Conservation (phyloP, 2,888 invertebrate species). For the Trichopria drosophilae region DNA sequence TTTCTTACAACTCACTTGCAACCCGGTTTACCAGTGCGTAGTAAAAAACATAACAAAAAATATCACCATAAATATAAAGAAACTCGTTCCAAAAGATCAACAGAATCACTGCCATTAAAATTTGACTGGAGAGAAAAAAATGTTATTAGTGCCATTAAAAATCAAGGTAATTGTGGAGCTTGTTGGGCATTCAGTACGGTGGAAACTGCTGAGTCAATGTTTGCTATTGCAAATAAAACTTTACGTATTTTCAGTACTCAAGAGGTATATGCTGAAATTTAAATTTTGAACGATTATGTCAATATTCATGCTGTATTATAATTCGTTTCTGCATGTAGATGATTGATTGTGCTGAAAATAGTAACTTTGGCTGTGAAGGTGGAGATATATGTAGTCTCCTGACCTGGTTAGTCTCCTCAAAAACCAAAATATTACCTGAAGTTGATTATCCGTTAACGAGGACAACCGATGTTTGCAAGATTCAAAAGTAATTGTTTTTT, state of each 20-base stretch:
- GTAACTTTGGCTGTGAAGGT: slow-evolving; percentile 76
- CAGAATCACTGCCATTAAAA: slow-evolving; percentile 41
- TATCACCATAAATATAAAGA: slow-evolving; percentile 41
- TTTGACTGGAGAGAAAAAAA: slow-evolving; percentile 68
- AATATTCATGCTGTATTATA: too few relatives aligned
- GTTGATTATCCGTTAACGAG: slow-evolving; percentile 67
- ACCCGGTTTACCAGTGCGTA: slow-evolving; percentile 45
- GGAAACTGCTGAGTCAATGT: slow-evolving; percentile 76
- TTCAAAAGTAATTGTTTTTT: slow-evolving; percentile 52
- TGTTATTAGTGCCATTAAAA: slow-evolving; percentile 68
- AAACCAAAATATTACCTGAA: slow-evolving; percentile 64
- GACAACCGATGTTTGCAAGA: slow-evolving; percentile 59
- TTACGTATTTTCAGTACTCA: slow-evolving; percentile 72
- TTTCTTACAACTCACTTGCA: slow-evolving; percentile 58
- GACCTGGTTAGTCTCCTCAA: slow-evolving; percentile 68
- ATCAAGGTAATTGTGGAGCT: slow-evolving; percentile 79
- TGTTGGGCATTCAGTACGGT: slow-evolving; percentile 86
- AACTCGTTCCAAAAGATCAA: slow-evolving; percentile 39
- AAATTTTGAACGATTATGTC: too few relatives aligned
- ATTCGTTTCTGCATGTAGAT: slow-evolving; percentile 61
- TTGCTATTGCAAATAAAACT: slow-evolving; percentile 68
- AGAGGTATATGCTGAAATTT: slow-evolving; percentile 62
- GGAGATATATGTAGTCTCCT: slow-evolving; percentile 80
- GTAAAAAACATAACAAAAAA: slow-evolving; percentile 40
- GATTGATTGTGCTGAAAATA: slow-evolving; percentile 77